Conservation (phyloP, 2,113 vertebrate species). For the Cyrtonyx montezumae region DNA sequence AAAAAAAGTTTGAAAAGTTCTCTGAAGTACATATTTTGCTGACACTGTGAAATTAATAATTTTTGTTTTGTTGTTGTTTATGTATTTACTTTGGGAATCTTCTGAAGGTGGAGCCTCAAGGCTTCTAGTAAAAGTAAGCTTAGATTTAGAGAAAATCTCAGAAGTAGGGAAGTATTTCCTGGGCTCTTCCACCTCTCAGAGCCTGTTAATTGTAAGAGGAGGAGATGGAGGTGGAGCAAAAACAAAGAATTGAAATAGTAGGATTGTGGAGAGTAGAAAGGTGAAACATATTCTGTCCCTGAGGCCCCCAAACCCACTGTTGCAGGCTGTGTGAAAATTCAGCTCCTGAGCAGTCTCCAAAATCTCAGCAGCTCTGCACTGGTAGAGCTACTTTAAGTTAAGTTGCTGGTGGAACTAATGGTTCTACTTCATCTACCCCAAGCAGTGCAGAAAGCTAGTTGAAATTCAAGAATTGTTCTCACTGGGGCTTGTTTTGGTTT, state of each 20-base stretch:
- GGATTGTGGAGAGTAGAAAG: background rate
- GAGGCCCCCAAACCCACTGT: background rate
- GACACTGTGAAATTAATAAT: background rate
- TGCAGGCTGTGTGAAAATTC: accelerated
- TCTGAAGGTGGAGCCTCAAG: background rate
- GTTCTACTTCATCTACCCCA: background rate
- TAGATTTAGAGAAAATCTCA: background rate
- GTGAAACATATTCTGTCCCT: background rate
- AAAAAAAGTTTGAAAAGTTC: background rate
- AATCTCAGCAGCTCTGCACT: background rate
- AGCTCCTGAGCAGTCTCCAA: background rate
- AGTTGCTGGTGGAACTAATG: background rate
- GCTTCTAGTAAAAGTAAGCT: background rate
- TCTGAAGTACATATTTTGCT: background rate
- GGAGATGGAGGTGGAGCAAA: background rate
- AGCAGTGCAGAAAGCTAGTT: background rate
- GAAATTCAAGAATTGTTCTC: background rate
- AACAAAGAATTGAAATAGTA: background rate
- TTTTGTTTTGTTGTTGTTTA: background rate
- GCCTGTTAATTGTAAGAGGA: background rate
- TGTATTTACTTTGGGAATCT: background rate
- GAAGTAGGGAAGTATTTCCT: background rate
- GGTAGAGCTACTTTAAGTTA: background rate
- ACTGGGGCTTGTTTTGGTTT: background rate
- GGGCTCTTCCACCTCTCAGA: background rate